Evolutionary conservation across 2,797 vertebrate genomes (phyloP), one percentile per base, ranked within the genome.

Genomic region (Oreortyx pictus): DNA sequence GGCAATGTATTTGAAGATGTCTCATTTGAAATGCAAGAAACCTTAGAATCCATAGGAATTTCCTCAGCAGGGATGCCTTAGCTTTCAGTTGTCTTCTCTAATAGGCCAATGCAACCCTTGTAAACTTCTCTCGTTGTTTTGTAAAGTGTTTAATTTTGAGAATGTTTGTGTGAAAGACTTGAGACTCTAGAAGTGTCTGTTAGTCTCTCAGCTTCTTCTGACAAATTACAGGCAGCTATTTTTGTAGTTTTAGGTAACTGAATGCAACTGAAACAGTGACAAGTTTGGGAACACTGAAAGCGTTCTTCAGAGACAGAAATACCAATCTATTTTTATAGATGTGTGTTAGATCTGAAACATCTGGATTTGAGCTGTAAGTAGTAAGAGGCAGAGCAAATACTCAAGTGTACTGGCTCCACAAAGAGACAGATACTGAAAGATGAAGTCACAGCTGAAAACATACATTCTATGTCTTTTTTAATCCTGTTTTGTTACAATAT

Each of bases 401-500:
- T 76, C 25, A 24, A 20, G 31, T 43, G 6, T 61, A 23, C 3
- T 52, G 54, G 23, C 19, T 35, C 17, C 10, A 2, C 33, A 72
- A n/a, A 59, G 75, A 29, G 27, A 17, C 49, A 54, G 54, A 44
- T 59, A n/a, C 31, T 64, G 44, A 71, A 52, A 62, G 31, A 33
- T 43, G 25, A 71, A 7, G 56, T 59, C 24, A 47, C 7, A 54
- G 27, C 33, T 71, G 31, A 37, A 72, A 84, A 47, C 24, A 17
- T 84, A 23, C 9, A 43, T 82, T 88, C 66, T 91, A 12, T 44
- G 23, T 9, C 23, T 9, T 7, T 46, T 78, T 61, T 71, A n/a
- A 14, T 60, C 20, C 0, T 2, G 4, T 72, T 39, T 61, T 43
- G 24, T 37, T 47, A 37, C 0, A 1, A 5, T 54, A 71, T 31